A percentile compares a stretch with the other conserved stretches of the same genome.
These are phyloP conservation scores for Carpatolechia fugitivella DNA, from an alignment of 2,888 invertebrate species.

Conservation along the genomic window DNA sequence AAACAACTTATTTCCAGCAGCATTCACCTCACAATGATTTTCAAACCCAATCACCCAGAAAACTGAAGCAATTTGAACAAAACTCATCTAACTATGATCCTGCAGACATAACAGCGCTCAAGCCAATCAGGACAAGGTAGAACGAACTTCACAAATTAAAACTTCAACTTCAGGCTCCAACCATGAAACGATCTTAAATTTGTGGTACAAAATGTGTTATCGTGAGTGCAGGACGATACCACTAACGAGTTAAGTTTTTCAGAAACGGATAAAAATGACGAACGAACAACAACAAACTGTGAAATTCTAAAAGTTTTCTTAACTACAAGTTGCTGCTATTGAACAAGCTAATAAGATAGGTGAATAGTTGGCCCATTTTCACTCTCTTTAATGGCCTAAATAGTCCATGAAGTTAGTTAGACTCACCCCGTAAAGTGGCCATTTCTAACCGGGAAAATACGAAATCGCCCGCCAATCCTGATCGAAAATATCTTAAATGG, in stretches of 20 bases:
- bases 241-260: not conserved
- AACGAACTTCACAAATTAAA: slow-evolving; percentile 8
- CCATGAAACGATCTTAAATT: not conserved
- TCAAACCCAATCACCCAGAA: not conserved
- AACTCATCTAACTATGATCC: slow-evolving; percentile 3
- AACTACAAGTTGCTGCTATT: too few species aligned
- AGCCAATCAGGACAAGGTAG: not conserved
- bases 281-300: too few species aligned
- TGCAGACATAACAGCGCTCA: not conserved
- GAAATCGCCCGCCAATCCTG: too few species aligned
- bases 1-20: not conserved
- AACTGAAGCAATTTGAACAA: not conserved
- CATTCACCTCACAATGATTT: not conserved
- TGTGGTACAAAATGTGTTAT: not conserved
- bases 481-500: too few species aligned
- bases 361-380: too few species aligned
- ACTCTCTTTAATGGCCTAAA: too few species aligned
- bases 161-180: not conserved
- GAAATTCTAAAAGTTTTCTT: too few species aligned
- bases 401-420: too few species aligned
- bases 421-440: too few species aligned
- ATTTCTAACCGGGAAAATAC: too few species aligned
- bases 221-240: not conserved
- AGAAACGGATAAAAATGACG: not conserved
- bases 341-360: too few species aligned